A percentile compares a stretch with the other conserved stretches of the same genome.
These are phyloP conservation scores for Ceyx margarethae DNA, from an alignment of 2,113 vertebrate genomes.

Conservation along the genomic window DNA sequence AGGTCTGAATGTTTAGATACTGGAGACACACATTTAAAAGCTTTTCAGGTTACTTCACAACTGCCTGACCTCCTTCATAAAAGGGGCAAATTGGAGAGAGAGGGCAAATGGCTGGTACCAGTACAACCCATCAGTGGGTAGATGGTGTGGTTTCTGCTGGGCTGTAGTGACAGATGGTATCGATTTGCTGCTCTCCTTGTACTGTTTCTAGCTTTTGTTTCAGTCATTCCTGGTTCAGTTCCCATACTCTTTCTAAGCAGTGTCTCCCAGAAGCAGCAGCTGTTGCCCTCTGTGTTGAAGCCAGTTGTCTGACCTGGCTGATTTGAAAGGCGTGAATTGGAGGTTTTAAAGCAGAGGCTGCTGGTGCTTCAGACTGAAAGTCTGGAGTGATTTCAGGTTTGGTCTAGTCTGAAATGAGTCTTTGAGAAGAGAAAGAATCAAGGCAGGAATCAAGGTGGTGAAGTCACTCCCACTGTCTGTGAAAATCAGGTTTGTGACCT, in stretches of 20 bases:
- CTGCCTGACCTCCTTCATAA: not conserved
- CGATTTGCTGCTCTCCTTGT: not conserved
- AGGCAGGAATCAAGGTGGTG: too few species aligned
- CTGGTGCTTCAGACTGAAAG: not conserved
- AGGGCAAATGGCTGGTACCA: not conserved
- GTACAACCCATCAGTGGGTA: not conserved
- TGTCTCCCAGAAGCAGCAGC: not conserved
- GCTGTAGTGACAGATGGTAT: rapidly evolving
- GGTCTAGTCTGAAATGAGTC: not conserved
- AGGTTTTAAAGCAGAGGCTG: not conserved
- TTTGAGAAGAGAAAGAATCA: not conserved
- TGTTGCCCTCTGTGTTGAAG: not conserved
- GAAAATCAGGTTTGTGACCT: too few species aligned
- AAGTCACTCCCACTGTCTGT: too few species aligned
- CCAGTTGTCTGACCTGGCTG: not conserved
- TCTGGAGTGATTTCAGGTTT: not conserved
- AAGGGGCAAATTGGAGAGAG: not conserved
- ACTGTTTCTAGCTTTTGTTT: not conserved
- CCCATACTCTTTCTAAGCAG: not conserved
- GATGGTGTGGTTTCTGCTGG: not conserved
- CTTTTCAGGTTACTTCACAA: not conserved
- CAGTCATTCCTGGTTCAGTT: not conserved
- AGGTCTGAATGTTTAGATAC: not conserved
- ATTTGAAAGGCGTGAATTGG: rapidly evolving
- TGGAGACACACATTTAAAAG: not conserved